Evolutionary conservation across 2,888 invertebrate species (phyloP).

Genomic region (Hyppa rectilinea): DNA sequence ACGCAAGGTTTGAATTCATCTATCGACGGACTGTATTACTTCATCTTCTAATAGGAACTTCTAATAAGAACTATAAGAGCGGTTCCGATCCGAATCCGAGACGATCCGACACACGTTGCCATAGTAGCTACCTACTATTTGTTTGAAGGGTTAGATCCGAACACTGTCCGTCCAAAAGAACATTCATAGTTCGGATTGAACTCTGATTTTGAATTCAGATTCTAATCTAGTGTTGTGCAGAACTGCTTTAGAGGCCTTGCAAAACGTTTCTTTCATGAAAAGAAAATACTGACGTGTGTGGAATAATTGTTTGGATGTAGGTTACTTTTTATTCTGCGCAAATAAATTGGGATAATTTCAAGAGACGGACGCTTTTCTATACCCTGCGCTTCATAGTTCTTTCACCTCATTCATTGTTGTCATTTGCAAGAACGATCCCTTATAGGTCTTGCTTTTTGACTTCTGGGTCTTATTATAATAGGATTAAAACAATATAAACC

Average conservation of each 20-base stretch:
- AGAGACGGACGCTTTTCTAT: not conserved
- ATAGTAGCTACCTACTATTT: no score
- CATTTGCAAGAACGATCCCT: not conserved
- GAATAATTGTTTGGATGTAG: not conserved
- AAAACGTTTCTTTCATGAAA: not conserved
- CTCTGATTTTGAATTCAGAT: no score
- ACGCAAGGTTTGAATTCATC: slow-evolving; percentile 11
- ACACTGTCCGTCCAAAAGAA: no score
- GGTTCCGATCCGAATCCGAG: no score
- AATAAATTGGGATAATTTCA: not conserved
- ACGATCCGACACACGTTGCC: no score
- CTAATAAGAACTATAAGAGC: not conserved
- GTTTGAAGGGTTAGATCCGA: no score
- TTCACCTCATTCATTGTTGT: not conserved
- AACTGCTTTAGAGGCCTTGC: no score
- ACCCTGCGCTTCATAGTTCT: not conserved
- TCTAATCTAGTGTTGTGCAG: no score
- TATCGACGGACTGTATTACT: not conserved
- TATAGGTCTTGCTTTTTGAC: not conserved
- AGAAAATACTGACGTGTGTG: not conserved
- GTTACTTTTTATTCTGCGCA: not conserved
- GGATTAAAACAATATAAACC: slow-evolving; percentile 27
- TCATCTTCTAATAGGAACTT: not conserved
- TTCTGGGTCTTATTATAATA: slow-evolving; percentile 1
- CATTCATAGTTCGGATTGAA: no score